Evolutionary conservation across 35 echinoderm and acorn worm species (phyloP), one percentile per base, ranked within the genome.

Genomic region (Chiridota heheva): DNA sequence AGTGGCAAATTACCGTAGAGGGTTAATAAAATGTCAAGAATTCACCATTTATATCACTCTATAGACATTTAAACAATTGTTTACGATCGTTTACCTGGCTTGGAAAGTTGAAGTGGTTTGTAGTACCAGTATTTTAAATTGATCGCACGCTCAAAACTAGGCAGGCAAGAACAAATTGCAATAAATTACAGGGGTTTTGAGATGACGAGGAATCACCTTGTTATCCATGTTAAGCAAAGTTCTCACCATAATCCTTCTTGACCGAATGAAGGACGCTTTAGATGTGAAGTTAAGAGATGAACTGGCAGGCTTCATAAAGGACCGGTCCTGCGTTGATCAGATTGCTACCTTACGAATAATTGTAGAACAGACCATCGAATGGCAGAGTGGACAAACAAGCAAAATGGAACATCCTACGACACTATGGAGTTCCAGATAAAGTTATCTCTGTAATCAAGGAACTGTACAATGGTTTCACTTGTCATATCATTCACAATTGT

Each of bases 331-430:
- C 40, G 37, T 70, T 18, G 67, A 70, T 70, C 67, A 70, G 37
- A 70, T 70, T 70, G 67, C 67, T 12, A 70, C 67, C 40, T 37
- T 70, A 70, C 67, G 67, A 36, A 70, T 70, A 28, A 70, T 70
- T 6, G 6, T 70, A 37, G 13, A 70, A 37, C 34, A 70, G 24
- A 6, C 13, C 33, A 6, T 70, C 29, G 67, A 70, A 34, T 70
- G 67, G 34, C 32, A 73, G 40, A 44, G 34, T 73, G n/a, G 22
- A 73, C 40, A 73, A 15, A 73, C 39, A 73, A 41, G 24, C 69
- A 24, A 37, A 44, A 44, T 73, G 40, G 40, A 2, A 43, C 42
- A 20, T 73, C 22, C 29, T 73, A 44, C 69, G 69, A 41, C 69
- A 73, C 7, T 73, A 73, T 44, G 69, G 69, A 12, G 31, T 73